Conservation (phyloP, 2,888 invertebrate species). For the Gisinianus flammeolus region DNA sequence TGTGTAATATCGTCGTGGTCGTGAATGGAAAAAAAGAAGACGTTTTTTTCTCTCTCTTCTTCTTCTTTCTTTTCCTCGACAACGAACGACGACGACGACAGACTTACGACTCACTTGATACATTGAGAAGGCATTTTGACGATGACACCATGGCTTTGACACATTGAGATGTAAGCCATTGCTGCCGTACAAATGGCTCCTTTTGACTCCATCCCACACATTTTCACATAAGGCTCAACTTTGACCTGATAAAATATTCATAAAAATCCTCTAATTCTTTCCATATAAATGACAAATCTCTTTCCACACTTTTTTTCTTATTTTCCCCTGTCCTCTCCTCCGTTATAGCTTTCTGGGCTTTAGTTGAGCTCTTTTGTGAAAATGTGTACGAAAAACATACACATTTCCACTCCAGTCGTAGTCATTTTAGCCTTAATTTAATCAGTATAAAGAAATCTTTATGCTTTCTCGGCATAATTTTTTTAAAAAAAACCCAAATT, state of each 20-base stretch:
- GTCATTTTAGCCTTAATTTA: no score
- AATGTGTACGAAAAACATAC: no score
- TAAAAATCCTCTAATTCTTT: constrained; percentile 5
- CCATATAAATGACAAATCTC: neutral
- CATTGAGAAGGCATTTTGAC: constrained; percentile 81
- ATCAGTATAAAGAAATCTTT: no score
- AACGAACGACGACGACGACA: neutral
- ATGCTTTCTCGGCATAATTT: no score
- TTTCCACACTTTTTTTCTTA: neutral
- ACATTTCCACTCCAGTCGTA: no score
- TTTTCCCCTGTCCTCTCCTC: no score
- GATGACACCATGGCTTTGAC: constrained; percentile 75
- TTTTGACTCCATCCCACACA: constrained; percentile 61
- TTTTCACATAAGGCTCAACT: constrained; percentile 61
- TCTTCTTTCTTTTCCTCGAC: neutral
- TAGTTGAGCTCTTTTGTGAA: no score
- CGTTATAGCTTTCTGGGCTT: no score
- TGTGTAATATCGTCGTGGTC: neutral
- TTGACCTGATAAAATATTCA: constrained; percentile 48
- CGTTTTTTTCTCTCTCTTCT: neutral
- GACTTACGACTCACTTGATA: constrained; percentile 69
- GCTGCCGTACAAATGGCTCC: constrained; percentile 75
- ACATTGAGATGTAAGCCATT: constrained; percentile 80
- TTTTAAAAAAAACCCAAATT: no score
- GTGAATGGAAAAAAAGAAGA: neutral